Base-by-base conservation (phyloP, 2,797 vertebrate genomes). In the Lycodopsis pacificus region DNA sequence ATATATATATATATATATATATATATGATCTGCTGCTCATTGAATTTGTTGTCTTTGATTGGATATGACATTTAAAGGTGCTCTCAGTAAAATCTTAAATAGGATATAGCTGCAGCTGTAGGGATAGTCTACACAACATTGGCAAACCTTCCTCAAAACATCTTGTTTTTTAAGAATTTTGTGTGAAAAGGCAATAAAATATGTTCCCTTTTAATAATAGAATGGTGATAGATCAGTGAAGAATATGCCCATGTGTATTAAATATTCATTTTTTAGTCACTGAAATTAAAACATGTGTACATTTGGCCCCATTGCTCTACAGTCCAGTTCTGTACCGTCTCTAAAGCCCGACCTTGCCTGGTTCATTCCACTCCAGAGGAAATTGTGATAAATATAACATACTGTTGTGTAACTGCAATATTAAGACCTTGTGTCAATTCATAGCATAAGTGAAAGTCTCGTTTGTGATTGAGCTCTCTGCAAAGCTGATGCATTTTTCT, bases 401-500 rank as follows among this genome's bases (percentile, higher is more conserved):
- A 17, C 32, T 20, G 36, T 72, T 81, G 32, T 76, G 30, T 67
- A 77, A 71, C 62, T 59, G 25, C 38, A 72, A 48, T 63, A 63
- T 46, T 38, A 54, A 65, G 22, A 59, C 66, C 15, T 7, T 34
- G 20, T 71, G 14, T 56, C 12, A 76, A 17, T 19, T 30, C 54
- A 53, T n/a, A 67, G 56, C 54, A 76, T 66, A 64, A 69, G 36
- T 81, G 40, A 77, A 70, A 83, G 22, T 64, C 40, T 82, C 34
- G 32, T 80, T 79, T 79, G 57, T 57, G 57, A 74, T 10, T 44
- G 38, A 34, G 32, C 62, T 66, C 20, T 82, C 80, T 83, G 66
- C 69, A 76, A 42, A 77, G 79, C 71, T 71, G 40, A 36, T 70
- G 48, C 27, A 40, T 74, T 73, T 80, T 57, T 83, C 53, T 85